Evolutionary conservation across 2,888 invertebrate species (phyloP).

Genomic region (Drosophila paranaensis): DNA sequence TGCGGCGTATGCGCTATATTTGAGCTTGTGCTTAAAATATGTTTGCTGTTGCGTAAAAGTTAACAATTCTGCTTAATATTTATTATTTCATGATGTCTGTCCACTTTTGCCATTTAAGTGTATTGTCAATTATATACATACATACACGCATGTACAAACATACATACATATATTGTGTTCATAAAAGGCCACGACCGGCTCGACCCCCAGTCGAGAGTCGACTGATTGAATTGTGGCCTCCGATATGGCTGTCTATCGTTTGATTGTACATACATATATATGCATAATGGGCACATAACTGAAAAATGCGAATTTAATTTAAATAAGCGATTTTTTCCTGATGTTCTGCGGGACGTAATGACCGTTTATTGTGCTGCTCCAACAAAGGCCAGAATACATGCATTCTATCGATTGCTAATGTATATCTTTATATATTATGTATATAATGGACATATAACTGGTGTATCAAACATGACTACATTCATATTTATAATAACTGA

Average conservation of each 20-base stretch:
- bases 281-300: background rate
- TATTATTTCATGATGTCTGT: constrained; percentile 57
- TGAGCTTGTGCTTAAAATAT: constrained; percentile 41
- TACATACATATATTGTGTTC: constrained; percentile 3
- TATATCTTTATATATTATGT: too few relatives aligned
- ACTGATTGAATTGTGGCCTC: constrained; percentile 63
- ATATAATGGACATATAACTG: too few relatives aligned
- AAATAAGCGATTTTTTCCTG: background rate
- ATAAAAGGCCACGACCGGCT: constrained; percentile 45
- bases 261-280: background rate
- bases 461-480: too few relatives aligned
- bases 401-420: too few relatives aligned
- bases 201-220: constrained; percentile 26
- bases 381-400: too few relatives aligned
- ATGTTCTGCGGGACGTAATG: background rate
- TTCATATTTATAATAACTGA: too few relatives aligned
- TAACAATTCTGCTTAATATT: constrained; percentile 51
- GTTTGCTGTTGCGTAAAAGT: constrained; percentile 48
- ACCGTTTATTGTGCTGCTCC: background rate
- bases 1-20: constrained; percentile 57
- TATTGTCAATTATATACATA: constrained; percentile 39
- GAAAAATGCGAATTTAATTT: background rate
- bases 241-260: constrained; percentile 29
- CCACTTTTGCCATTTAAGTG: constrained; percentile 47
- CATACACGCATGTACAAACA: too few relatives aligned